A percentile compares a stretch with the other conserved stretches of the same genome.
Evolutionary conservation across 2,888 invertebrate genomes (phyloP).

Genomic region (Drosophila yooni): DNA sequence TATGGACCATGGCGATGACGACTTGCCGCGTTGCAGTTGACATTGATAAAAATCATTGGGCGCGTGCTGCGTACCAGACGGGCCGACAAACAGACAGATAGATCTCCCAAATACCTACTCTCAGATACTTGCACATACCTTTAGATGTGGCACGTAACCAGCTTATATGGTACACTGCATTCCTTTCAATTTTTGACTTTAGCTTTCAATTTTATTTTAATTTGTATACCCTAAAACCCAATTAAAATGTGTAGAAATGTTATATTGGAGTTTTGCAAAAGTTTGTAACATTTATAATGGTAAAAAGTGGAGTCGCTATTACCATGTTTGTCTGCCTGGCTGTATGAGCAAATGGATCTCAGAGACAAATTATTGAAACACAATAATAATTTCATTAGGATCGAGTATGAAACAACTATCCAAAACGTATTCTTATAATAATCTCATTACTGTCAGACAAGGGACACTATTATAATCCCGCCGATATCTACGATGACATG

Average conservation of each 20-base stretch:
- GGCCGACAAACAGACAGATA: slow-evolving; percentile 7
- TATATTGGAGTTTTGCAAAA: not conserved
- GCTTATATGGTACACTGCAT: slow-evolving; percentile 30
- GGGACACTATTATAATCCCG: not conserved
- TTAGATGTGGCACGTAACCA: slow-evolving; percentile 31
- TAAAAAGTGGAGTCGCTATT: not conserved
- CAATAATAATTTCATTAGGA: not conserved
- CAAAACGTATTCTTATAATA: not conserved
- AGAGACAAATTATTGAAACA: not conserved
- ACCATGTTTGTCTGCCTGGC: too few relatives aligned
- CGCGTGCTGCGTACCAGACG: slow-evolving; percentile 68
- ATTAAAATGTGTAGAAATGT: not conserved
- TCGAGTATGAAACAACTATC: not conserved
- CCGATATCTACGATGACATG: not conserved
- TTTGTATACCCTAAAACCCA: slow-evolving; percentile 1
- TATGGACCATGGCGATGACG: slow-evolving; percentile 40
- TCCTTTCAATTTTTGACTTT: slow-evolving; percentile 51
- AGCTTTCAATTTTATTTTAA: slow-evolving; percentile 43
- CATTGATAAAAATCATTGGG: slow-evolving; percentile 77
- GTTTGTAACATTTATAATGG: not conserved
- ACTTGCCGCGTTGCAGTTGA: slow-evolving; percentile 60
- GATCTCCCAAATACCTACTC: slow-evolving; percentile 25
- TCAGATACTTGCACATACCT: slow-evolving; percentile 4
- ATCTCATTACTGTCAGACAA: not conserved
- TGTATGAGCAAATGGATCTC: not conserved